Evolutionary conservation across 2,113 vertebrate genomes (phyloP), one percentile per base, ranked within the genome.

Genomic region (Passer montanus): DNA sequence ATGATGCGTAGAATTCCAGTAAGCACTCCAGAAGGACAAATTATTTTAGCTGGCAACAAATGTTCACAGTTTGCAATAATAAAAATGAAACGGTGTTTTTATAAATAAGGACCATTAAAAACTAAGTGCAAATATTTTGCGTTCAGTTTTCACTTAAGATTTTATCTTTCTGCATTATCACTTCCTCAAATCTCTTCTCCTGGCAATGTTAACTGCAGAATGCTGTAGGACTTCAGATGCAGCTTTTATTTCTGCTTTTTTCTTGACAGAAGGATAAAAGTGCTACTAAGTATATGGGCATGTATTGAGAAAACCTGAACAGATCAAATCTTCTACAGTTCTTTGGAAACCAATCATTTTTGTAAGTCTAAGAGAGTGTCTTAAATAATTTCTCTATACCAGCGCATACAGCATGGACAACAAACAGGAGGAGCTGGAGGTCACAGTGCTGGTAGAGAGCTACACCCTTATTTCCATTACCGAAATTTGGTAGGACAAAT

Each of bases 171-270:
- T 24, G 41, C 24, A 62, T 68, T 53, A 85, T 12, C 1, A 2
- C 16, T 63, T 95, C 47, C 39, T 72, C 60, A 60, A 30, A 35
- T 74, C 18, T 85, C 53, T 63, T 44, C 31, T 82, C 41, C 24
- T 52, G 47, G 33, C 30, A 72, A 26, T 5, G 10, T n/a, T 46
- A 89, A 80, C 33, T 83, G 44, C 3, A 58, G 26, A 64, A 74
- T 9, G 23, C 6, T 0, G 0, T 1, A 77, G 12, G 9, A 69
- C 22, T 33, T 35, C 11, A 60, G 6, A 82, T 24, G 19, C 5
- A 70, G 15, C 2, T 74, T 46, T 55, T 24, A 11, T 22, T 20
- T 13, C 55, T 39, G 33, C 7, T 47, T 39, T 64, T 18, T 9
- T 46, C 23, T 1, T 31, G 43, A 59, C 33, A 79, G 41, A 66